Evolutionary conservation across 2,797 vertebrate genomes (phyloP).

Genomic region (Eidolon dupreanum): DNA sequence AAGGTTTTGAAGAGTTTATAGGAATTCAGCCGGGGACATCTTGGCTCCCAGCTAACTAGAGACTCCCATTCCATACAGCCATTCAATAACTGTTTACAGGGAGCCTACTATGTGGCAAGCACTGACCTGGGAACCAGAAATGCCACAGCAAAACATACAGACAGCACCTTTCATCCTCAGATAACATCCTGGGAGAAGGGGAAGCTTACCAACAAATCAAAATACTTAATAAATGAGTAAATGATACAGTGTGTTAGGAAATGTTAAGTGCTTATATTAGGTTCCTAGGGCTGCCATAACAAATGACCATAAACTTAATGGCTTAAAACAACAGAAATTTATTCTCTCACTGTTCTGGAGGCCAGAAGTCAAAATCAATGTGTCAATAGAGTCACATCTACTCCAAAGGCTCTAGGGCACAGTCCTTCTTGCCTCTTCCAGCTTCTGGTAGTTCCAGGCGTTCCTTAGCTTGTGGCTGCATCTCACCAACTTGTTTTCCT

Average conservation of each 20-base stretch:
- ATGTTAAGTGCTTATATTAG: neutral
- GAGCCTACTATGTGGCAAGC: neutral
- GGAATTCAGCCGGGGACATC: neutral
- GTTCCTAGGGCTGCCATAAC: neutral
- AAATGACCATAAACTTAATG: neutral
- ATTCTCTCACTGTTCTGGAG: no score
- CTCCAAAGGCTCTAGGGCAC: no score
- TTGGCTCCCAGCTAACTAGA: neutral
- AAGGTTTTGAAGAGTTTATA: neutral
- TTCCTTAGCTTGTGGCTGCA: no score
- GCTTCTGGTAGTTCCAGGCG: no score
- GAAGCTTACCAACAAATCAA: neutral
- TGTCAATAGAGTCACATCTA: no score
- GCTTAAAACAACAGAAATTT: neutral
- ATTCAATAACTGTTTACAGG: neutral
- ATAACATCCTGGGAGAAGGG: neutral
- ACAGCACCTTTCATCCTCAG: neutral
- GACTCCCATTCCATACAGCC: neutral
- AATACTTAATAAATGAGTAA: neutral
- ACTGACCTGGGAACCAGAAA: neutral
- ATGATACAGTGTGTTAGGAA: neutral
- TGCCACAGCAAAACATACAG: neutral
- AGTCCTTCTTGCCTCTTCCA: no score
- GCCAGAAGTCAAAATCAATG: no score
- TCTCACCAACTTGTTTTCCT: no score